A percentile compares a stretch with the other conserved stretches of the same genome.
Conservation (phyloP, 2,888 invertebrate genomes). For the Eupithecia subumbrata region DNA sequence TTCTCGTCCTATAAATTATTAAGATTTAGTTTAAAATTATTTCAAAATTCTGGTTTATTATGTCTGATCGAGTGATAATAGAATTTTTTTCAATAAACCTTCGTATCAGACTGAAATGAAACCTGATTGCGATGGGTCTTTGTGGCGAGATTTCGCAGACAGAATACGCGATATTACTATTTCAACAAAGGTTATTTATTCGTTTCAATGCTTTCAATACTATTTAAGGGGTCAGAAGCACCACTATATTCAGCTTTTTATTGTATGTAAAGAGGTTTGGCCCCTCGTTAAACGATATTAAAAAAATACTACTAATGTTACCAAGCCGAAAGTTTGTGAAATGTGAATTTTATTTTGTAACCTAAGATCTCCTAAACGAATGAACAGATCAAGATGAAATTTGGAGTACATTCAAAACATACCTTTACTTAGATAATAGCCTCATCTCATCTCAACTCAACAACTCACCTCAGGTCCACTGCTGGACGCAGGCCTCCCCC, state of each 20-base stretch:
- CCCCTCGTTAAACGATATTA: background rate
- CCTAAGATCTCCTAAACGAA: too few species aligned
- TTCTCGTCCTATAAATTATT: background rate
- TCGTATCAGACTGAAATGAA: background rate
- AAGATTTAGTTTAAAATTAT: background rate
- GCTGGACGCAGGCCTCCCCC: too few species aligned
- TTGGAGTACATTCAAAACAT: too few species aligned
- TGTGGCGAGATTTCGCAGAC: background rate
- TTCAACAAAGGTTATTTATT: background rate
- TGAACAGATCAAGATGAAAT: too few species aligned
- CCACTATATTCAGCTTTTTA: background rate
- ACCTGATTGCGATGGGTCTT: slow-evolving; percentile 1
- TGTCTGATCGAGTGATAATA: background rate
- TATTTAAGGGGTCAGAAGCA: background rate
- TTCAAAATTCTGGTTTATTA: background rate
- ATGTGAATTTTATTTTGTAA: too few species aligned
- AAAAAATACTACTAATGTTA: too few species aligned
- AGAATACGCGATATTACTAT: background rate
- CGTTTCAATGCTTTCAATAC: background rate
- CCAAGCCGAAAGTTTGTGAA: too few species aligned
- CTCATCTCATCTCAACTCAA: too few species aligned
- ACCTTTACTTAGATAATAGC: too few species aligned
- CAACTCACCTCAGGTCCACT: too few species aligned
- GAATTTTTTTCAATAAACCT: slow-evolving; percentile 2
- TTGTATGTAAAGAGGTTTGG: background rate